A percentile compares a stretch with the other conserved stretches of the same genome.
These are phyloP conservation scores for Neogobius melanostomus DNA, from an alignment of 2,113 vertebrate species.

Conservation along the genomic window DNA sequence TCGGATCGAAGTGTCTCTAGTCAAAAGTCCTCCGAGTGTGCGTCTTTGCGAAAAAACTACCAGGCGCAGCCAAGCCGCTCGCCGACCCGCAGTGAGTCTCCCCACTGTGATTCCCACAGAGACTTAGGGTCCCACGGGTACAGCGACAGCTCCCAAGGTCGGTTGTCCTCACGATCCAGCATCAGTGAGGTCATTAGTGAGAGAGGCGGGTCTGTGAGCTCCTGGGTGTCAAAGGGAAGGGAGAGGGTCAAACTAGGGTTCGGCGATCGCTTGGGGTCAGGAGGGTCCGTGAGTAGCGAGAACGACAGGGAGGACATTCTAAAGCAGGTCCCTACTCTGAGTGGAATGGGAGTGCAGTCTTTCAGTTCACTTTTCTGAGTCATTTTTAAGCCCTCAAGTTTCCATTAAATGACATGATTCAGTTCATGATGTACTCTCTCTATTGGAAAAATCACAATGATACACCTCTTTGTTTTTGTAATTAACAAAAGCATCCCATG, in stretches of 20 bases:
- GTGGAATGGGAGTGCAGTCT: conserved; percentile 19
- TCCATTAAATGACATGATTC: no score
- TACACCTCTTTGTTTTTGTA: no score
- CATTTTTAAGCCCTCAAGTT: no score
- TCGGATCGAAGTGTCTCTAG: conserved; percentile 50
- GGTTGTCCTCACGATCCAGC: conserved; percentile 36
- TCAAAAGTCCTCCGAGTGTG: conserved; percentile 40
- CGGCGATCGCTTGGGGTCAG: conserved; percentile 34
- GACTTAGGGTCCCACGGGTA: conserved; percentile 39
- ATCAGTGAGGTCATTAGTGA: conserved; percentile 55
- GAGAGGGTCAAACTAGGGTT: conserved; percentile 14
- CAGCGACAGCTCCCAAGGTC: conserved; percentile 38
- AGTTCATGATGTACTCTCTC: no score
- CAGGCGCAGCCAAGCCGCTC: conserved; percentile 13
- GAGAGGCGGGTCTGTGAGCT: conserved; percentile 42
- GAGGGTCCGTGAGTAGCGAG: conserved; percentile 21
- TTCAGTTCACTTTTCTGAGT: conserved; percentile 41
- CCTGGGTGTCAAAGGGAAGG: conserved; percentile 19
- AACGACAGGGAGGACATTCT: conserved; percentile 19
- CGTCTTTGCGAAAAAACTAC: conserved; percentile 26
- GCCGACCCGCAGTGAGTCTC: conserved; percentile 30
- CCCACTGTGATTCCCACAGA: conserved; percentile 26
- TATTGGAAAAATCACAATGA: no score
- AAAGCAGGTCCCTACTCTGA: conserved; percentile 38
- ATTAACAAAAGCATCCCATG: no score